Conservation (phyloP, 2,797 vertebrate genomes). For the Masticophis lateralis region DNA sequence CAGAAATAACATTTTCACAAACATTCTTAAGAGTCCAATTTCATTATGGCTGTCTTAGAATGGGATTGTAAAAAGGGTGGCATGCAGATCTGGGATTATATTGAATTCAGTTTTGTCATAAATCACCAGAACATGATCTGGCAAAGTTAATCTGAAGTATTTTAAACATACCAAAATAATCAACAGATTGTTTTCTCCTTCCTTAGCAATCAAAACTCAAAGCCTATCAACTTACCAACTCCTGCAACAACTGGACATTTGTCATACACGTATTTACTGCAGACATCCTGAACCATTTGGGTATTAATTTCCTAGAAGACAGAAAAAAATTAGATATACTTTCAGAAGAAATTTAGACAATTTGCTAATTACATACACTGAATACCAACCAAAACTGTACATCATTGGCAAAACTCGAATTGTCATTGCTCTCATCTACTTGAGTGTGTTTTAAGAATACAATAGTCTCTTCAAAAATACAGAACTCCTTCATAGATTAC, state of each 20-base stretch:
- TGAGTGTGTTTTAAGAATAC: not conserved
- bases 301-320: conserved; percentile 83
- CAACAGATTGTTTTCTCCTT: not conserved
- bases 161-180: not conserved
- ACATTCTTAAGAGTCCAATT: not conserved
- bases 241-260: conserved; percentile 90
- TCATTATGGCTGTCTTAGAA: conserved; percentile 19
- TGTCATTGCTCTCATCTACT: not conserved
- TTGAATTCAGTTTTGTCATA: not conserved
- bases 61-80: conserved; percentile 9
- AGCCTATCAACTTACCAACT: conserved; percentile 81
- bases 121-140: not conserved
- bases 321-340: conserved; percentile 8
- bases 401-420: not conserved
- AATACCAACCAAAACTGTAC: not conserved
- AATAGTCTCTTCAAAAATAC: not conserved
- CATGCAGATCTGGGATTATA: conserved; percentile 27
- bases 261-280: conserved; percentile 94
- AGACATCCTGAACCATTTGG: conserved; percentile 80
- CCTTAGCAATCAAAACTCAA: not conserved
- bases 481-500: not conserved
- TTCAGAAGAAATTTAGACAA: conserved; percentile 10
- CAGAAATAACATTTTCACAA: conserved; percentile 50
- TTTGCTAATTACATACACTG: not conserved
- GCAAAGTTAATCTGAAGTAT: conserved; percentile 5